Evolutionary conservation across 2,113 vertebrate genomes (phyloP).

Genomic region (Chascanopsetta lugubris): DNA sequence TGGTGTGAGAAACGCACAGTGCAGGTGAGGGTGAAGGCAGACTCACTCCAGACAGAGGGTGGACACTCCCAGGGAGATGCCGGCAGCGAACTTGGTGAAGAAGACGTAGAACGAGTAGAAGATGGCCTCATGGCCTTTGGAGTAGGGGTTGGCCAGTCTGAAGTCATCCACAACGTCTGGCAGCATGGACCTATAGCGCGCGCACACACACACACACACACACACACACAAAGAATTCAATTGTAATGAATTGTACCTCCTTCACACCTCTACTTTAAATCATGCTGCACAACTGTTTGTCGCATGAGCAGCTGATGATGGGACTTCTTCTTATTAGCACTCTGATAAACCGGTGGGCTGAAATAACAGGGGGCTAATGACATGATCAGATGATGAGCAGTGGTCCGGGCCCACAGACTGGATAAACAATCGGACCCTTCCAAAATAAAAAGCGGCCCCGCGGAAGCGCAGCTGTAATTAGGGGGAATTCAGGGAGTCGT

Average conservation of each 20-base stretch:
- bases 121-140: conserved; percentile 90
- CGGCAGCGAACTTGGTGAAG: conserved; percentile 92
- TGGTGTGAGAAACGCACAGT: neutral
- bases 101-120: conserved; percentile 98
- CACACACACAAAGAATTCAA: conserved; percentile 16
- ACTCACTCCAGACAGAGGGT: conserved; percentile 93
- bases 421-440: conserved; percentile 61
- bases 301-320: conserved; percentile 25
- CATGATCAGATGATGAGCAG: conserved; percentile 63
- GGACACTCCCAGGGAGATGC: conserved; percentile 92
- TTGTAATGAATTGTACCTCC: conserved; percentile 2
- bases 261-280: conserved; percentile 19
- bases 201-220: conserved; percentile 26
- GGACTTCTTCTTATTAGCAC: conserved; percentile 36
- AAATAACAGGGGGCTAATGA: conserved; percentile 72
- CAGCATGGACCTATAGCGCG: conserved; percentile 90
- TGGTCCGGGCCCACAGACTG: conserved; percentile 25
- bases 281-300: conserved; percentile 21
- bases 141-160: conserved; percentile 85
- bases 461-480: conserved; percentile 68
- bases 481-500: conserved; percentile 38
- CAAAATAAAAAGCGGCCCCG: conserved; percentile 61
- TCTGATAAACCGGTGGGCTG: conserved; percentile 34
- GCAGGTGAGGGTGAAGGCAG: conserved; percentile 2
- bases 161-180: conserved; percentile 96